A percentile compares a stretch with the other conserved stretches of the same genome.
phyloP scores from a whole-genome alignment of 2,113 vertebrate genomes.

The Lagopus leucura region DNA sequence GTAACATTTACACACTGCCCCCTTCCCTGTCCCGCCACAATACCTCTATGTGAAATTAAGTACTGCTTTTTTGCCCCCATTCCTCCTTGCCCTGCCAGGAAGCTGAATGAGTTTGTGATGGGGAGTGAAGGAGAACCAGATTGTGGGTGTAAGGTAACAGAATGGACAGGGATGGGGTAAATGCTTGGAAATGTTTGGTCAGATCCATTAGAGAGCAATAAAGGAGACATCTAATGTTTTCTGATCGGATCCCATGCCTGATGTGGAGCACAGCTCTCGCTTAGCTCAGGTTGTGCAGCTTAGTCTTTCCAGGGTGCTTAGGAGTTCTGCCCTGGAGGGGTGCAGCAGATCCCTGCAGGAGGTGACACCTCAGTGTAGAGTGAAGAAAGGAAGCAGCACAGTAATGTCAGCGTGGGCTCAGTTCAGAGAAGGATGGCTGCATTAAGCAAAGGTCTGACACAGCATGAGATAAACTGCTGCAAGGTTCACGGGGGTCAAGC shows the following conservation, averaged over 20 bases:
- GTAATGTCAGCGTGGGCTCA: not conserved
- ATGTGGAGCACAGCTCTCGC: not conserved
- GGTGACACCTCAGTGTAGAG: accelerated
- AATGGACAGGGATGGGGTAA: not conserved
- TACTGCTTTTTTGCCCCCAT: not conserved
- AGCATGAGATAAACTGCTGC: slow-evolving; percentile 28
- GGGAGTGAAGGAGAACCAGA: not conserved
- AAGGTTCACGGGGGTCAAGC: not conserved
- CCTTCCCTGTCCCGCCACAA: not conserved
- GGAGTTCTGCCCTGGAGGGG: not conserved
- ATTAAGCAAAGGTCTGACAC: slow-evolving; percentile 49
- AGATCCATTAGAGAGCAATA: not conserved
- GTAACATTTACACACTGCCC: not conserved
- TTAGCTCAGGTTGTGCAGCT: not conserved
- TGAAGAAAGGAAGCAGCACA: not conserved
- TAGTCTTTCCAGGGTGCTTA: not conserved
- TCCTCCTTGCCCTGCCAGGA: not conserved
- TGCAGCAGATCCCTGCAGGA: accelerated
- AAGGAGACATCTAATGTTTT: not conserved
- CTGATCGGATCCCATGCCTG: not conserved
- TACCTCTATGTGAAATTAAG: not conserved
- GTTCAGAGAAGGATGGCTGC: slow-evolving; percentile 33
- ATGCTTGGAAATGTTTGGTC: not conserved
- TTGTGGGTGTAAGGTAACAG: not conserved
- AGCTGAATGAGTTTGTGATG: not conserved